A percentile compares a stretch with the other conserved stretches of the same genome.
These are phyloP conservation scores for Datnioides undecimradiatus DNA, from an alignment of 2,113 vertebrate genomes.

Conservation along the genomic window DNA sequence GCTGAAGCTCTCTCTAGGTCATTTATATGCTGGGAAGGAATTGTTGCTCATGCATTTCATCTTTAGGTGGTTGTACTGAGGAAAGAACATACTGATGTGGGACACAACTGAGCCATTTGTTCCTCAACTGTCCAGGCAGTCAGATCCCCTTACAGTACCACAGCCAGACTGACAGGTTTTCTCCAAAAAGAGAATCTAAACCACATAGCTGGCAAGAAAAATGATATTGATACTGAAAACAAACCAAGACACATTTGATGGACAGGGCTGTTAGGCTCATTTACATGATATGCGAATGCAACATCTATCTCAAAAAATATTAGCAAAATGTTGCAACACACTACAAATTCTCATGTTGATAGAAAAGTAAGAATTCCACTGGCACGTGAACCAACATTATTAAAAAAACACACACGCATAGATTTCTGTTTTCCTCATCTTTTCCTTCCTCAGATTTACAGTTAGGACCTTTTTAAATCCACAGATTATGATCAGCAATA, in stretches of 20 bases:
- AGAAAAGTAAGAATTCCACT: too few relatives aligned
- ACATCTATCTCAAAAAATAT: background rate
- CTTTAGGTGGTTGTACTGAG: conserved; percentile 23
- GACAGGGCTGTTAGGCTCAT: background rate
- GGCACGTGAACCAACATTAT: background rate
- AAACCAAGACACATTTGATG: conserved; percentile 12
- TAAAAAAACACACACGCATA: background rate
- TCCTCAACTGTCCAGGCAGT: conserved; percentile 18
- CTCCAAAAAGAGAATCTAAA: background rate
- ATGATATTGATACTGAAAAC: conserved; percentile 2
- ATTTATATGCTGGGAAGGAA: conserved; percentile 27
- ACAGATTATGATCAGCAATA: background rate
- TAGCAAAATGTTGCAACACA: background rate
- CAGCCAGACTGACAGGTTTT: conserved; percentile 2
- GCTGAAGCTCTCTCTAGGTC: conserved; percentile 5
- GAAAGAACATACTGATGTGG: conserved; percentile 1
- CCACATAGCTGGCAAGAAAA: background rate
- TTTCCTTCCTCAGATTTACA: background rate
- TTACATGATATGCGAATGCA: conserved; percentile 15
- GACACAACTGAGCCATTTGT: conserved; percentile 31
- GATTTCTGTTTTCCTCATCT: background rate
- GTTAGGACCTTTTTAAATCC: background rate
- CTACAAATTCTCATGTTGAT: background rate
- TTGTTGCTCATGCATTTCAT: conserved; percentile 14
- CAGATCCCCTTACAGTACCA: background rate